phyloP scores from a whole-genome alignment of 2,888 invertebrate genomes.

The Pyrrhosoma nymphula region DNA sequence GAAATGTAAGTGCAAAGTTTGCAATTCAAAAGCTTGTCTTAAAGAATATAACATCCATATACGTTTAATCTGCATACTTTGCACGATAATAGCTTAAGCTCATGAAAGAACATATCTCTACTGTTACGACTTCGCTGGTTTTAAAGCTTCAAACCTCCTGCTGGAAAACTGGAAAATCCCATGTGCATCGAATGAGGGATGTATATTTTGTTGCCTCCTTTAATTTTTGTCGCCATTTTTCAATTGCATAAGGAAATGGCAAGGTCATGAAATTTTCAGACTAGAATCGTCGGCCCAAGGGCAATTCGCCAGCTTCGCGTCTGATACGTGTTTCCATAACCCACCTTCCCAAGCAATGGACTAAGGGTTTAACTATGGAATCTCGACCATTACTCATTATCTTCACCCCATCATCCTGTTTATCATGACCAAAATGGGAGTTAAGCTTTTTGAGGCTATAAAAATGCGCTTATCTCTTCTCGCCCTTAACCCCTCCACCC shows the following conservation, averaged over 20 bases:
- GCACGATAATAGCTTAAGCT: no score
- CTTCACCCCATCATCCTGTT: slow-evolving; percentile 14
- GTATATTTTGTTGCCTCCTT: no score
- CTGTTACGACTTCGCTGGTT: no score
- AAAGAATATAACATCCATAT: no score
- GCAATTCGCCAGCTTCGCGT: not conserved
- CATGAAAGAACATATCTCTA: no score
- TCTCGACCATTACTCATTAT: slow-evolving; percentile 42
- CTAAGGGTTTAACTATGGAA: not conserved
- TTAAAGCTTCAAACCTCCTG: no score
- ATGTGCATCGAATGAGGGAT: no score
- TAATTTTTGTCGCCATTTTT: not conserved
- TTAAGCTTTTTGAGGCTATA: slow-evolving; percentile 44
- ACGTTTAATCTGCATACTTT: no score
- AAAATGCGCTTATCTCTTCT: slow-evolving; percentile 61
- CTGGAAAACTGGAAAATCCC: no score
- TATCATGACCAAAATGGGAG: slow-evolving; percentile 39
- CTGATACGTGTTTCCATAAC: slow-evolving; percentile 20
- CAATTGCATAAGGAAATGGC: not conserved
- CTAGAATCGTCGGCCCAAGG: not conserved
- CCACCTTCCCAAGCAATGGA: slow-evolving; percentile 24
- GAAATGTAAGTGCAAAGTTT: no score
- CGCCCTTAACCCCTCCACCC: not conserved
- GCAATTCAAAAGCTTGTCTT: no score
- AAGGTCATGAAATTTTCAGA: not conserved